Base-by-base conservation (phyloP, 2,888 invertebrate species). In the Troides helena region DNA sequence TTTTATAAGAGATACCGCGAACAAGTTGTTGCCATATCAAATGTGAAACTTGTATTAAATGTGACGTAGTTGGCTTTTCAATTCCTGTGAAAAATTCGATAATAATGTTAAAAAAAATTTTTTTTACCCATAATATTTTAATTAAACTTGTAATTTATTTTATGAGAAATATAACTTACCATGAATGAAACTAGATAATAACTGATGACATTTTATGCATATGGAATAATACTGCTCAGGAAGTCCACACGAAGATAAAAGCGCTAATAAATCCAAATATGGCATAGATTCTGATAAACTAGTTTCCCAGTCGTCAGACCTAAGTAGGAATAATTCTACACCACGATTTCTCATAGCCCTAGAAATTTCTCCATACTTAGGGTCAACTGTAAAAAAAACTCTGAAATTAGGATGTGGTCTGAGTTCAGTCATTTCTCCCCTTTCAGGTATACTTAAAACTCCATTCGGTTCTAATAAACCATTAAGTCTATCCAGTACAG, bases 261-360 rank as follows among this genome's bases (percentile, higher is more conserved):
- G 74, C 23, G 90, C 90, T 21, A 84, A 83, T 71, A 93, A 82
- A 78, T 93, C 93, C 79, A 92, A 82, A 72, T 83, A 85, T 4
- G 88, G 83, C 71, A 91, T 77, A 1, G 86, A 86, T 67, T 91
- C 88, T 5, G 86, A 84, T 64, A 92, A 75, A 18, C 77, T 80
- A 6, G 78, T 73, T 70, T 86, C 85, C 69, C 71, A 81, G 46
- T 90, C 89, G 64, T 90, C 90, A 14, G 84, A 75, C 69, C 84
- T 80, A 0, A 92, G 71, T 59, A 93, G 74, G 74, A 85, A 93
- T 77, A 99, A 96, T 93, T 99, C 99, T 0, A 99, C 95, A 4
- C 99, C 99, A 80, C 99, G 94, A 87, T 99, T 99, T 72, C 99
- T 94, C 99, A 99, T 99, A 0, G 99, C 99, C 77, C 98, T 95